A percentile compares a stretch with the other conserved stretches of the same genome.
These are phyloP conservation scores for Spodoptera frugiperda DNA, from an alignment of 1,140 invertebrate species.

Conservation along the genomic window DNA sequence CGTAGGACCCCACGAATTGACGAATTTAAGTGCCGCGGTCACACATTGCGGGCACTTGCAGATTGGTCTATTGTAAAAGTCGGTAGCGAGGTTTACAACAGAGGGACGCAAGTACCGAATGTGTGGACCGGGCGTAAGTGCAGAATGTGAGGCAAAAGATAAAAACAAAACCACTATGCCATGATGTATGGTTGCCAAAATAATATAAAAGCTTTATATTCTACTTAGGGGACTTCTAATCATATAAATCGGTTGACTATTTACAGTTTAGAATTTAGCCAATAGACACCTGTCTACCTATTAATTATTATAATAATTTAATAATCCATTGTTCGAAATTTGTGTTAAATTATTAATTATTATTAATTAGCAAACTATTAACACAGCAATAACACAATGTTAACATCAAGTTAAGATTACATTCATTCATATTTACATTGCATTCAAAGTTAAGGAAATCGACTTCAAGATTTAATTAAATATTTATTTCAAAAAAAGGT, in stretches of 20 bases:
- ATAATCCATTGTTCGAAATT: constrained; percentile 21
- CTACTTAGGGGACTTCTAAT: constrained; percentile 21
- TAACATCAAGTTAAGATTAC: constrained; percentile 12
- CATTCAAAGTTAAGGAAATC: constrained; percentile 25
- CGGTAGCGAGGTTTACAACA: neutral
- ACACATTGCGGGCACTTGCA: constrained; percentile 15
- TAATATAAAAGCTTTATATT: constrained; percentile 31
- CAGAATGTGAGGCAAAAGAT: constrained; percentile 78
- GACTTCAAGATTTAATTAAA: constrained; percentile 33
- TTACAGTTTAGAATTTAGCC: constrained; percentile 12
- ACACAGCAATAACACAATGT: constrained; percentile 22
- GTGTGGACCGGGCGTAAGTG: constrained; percentile 59
- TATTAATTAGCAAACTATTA: constrained; percentile 4
- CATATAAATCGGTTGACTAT: constrained; percentile 9
- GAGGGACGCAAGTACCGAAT: neutral
- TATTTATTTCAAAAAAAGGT: neutral
- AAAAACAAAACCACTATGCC: constrained; percentile 62
- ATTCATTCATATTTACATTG: constrained; percentile 30
- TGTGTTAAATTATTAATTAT: constrained; percentile 15
- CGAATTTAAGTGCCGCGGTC: constrained; percentile 9
- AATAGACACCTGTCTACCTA: constrained; percentile 5
- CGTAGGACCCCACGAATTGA: constrained; percentile 44
- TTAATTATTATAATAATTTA: constrained; percentile 2
- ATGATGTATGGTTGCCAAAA: constrained; percentile 59
- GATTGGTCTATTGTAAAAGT: neutral